phyloP scores from a whole-genome alignment of 2,888 invertebrate species.

The Zhuqinia jingwanae region DNA sequence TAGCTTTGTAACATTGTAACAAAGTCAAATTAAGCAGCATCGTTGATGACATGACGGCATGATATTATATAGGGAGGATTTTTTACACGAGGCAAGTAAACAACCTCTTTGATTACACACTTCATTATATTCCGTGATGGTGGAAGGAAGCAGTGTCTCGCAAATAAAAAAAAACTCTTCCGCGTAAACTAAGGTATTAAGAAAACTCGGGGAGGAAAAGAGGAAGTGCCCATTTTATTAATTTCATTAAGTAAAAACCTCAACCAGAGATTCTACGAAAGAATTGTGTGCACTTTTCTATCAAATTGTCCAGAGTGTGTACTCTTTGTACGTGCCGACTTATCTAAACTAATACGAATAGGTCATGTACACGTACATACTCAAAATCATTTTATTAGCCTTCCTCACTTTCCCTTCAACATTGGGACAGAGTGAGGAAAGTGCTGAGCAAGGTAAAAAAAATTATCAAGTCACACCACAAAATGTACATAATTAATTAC shows the following conservation, averaged over 20 bases:
- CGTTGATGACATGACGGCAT: too few relatives aligned
- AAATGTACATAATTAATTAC: neutral
- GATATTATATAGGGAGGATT: neutral
- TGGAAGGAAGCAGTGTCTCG: slow-evolving; percentile 54
- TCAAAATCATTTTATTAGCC: slow-evolving; percentile 42
- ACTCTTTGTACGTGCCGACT: slow-evolving; percentile 7
- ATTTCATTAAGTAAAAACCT: slow-evolving; percentile 45
- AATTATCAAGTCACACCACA: neutral
- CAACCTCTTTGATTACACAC: neutral
- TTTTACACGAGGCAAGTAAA: slow-evolving; percentile 6
- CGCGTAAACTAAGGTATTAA: neutral
- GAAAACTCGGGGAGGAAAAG: neutral
- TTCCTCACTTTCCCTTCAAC: slow-evolving; percentile 54
- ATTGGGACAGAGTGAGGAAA: slow-evolving; percentile 29
- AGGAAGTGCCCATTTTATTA: slow-evolving; percentile 25
- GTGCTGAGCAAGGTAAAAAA: slow-evolving; percentile 44
- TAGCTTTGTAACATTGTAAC: neutral
- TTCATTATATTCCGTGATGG: slow-evolving; percentile 16
- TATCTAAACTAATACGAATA: slow-evolving; percentile 8
- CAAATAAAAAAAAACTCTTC: slow-evolving; percentile 23
- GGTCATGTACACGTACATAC: slow-evolving; percentile 47
- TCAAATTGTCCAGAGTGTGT: slow-evolving; percentile 22
- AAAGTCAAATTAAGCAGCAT: too few relatives aligned
- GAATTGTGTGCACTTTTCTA: neutral
- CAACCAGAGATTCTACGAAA: too few relatives aligned